phyloP scores from a whole-genome alignment of 2,113 vertebrate species.

The Pygoscelis antarcticus region DNA sequence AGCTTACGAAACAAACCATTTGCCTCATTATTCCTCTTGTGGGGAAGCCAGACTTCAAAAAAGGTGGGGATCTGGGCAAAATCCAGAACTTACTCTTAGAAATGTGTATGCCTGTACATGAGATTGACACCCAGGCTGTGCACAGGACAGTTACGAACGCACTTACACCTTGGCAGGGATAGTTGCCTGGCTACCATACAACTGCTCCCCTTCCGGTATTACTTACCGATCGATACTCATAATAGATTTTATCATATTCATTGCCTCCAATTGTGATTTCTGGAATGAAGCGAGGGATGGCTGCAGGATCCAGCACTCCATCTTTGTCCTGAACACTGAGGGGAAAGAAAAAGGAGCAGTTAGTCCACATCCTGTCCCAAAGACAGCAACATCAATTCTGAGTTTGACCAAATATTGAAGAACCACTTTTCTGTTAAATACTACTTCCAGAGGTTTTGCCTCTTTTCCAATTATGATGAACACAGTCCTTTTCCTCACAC shows the following conservation, averaged over 20 bases:
- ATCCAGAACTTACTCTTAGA: neutral
- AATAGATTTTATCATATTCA: constrained; percentile 75
- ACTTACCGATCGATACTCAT: constrained; percentile 77
- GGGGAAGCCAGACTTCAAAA: neutral
- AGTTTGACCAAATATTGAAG: neutral
- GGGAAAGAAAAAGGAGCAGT: neutral
- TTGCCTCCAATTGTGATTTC: constrained; percentile 86
- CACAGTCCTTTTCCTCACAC: neutral
- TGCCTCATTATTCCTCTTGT: neutral
- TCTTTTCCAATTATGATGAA: neutral
- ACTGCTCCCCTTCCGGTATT: neutral
- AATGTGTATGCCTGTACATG: neutral
- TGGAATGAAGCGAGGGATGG: constrained; percentile 81
- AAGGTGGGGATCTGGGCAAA: neutral
- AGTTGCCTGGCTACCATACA: neutral
- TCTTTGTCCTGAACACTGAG: constrained; percentile 84
- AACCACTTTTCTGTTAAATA: neutral
- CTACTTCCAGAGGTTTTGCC: neutral
- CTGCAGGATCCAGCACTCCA: constrained; percentile 61
- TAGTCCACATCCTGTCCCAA: neutral
- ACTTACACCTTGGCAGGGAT: neutral
- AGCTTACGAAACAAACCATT: neutral
- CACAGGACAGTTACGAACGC: neutral
- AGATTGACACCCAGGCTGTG: neutral
- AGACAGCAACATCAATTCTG: neutral